phyloP scores from a whole-genome alignment of 2,797 vertebrate species.

The Etheostoma perlongum region DNA sequence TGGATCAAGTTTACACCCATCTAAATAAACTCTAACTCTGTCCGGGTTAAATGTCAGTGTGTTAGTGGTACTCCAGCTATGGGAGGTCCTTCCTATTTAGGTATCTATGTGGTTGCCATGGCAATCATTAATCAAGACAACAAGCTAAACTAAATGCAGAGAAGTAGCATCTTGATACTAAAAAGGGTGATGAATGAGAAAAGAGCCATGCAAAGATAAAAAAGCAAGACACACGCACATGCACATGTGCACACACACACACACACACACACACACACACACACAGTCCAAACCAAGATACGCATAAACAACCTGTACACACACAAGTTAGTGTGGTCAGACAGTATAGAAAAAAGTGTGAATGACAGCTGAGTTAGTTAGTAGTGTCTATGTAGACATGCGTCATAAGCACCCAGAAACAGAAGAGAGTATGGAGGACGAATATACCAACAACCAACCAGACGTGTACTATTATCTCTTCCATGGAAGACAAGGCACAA shows the following conservation, averaged over 20 bases:
- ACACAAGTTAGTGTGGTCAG: conserved; percentile 40
- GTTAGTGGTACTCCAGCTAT: conserved; percentile 2
- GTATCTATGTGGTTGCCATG: conserved; percentile 6
- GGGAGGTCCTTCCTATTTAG: conserved; percentile 2
- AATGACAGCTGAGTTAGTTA: conserved; percentile 41
- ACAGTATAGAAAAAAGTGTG: conserved; percentile 30
- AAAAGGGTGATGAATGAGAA: conserved; percentile 26
- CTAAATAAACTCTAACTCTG: conserved; percentile 11
- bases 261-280: not conserved
- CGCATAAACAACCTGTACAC: conserved; percentile 1
- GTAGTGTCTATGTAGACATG: conserved; percentile 40
- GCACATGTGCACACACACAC: conserved; percentile 7
- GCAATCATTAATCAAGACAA: conserved; percentile 45
- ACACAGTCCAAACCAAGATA: conserved; percentile 19
- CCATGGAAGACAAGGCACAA: conserved; percentile 74
- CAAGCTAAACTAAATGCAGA: conserved; percentile 38
- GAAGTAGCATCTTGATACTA: conserved; percentile 28
- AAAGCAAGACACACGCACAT: not conserved
- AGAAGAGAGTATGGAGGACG: conserved; percentile 55
- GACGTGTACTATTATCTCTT: conserved; percentile 51
- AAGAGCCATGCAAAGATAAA: conserved; percentile 62
- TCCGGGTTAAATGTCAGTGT: conserved; percentile 8
- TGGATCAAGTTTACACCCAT: conserved; percentile 33
- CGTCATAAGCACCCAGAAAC: conserved; percentile 51
- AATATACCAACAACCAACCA: conserved; percentile 65